phyloP scores from a whole-genome alignment of 2,888 invertebrate genomes.

The Sphinx pinastri region DNA sequence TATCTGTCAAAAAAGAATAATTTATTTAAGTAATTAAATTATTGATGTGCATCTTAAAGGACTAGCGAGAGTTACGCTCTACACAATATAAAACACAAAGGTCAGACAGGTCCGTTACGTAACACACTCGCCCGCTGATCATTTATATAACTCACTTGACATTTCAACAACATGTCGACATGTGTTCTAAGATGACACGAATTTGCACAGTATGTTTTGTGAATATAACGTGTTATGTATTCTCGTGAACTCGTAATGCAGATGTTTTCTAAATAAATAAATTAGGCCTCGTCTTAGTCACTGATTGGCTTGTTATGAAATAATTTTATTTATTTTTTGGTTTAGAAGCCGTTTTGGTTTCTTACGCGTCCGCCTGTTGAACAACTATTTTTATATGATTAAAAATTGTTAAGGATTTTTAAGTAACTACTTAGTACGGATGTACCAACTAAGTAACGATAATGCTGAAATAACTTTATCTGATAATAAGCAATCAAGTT shows the following conservation, averaged over 20 bases:
- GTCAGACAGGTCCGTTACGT: slow-evolving; percentile 43
- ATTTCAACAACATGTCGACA: slow-evolving; percentile 52
- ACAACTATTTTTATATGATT: no score
- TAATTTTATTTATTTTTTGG: neutral
- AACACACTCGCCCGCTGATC: slow-evolving; percentile 39
- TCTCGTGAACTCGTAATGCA: slow-evolving; percentile 5
- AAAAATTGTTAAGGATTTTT: no score
- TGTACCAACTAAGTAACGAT: no score
- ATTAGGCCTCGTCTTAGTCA: neutral
- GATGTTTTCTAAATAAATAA: slow-evolving; percentile 12
- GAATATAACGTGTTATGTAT: slow-evolving; percentile 24
- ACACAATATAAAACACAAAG: slow-evolving; percentile 34
- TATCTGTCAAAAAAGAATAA: no score
- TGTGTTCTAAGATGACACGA: slow-evolving; percentile 39
- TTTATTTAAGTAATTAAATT: neutral
- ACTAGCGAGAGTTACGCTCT: neutral
- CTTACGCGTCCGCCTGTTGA: no score
- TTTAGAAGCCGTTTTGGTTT: no score
- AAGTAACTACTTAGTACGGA: no score
- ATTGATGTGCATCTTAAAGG: neutral
- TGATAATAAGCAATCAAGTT: neutral
- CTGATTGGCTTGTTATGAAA: neutral
- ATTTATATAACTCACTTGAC: slow-evolving; percentile 55
- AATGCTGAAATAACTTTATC: no score
- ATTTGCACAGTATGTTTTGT: slow-evolving; percentile 36